Base-by-base conservation (phyloP, 2,888 invertebrate species). In the Himalopsyche japonica region DNA sequence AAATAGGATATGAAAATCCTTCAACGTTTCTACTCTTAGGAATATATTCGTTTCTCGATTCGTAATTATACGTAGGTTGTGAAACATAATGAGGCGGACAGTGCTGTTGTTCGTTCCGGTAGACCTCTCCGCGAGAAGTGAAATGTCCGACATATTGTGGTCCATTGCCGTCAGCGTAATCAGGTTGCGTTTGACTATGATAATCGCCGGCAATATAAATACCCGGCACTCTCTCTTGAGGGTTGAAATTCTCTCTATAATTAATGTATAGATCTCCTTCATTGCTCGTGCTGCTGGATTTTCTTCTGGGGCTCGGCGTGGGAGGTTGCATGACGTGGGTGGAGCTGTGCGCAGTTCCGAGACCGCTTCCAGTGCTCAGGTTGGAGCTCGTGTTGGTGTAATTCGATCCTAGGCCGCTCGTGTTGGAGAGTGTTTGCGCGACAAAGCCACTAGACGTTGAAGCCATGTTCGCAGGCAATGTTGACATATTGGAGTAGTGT, bases 221-320 rank as follows among this genome's bases (percentile, higher is more conserved):
- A 2, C 91, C 90, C 30, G 91, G 90, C 90, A 43, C 90, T 87
- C 43, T 91, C 90, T 84, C 90, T 90, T 0, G 90, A 89, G 8
- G 90, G 87, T 91, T 91, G 88, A 92, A 92, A 89, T 92, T 91
- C 78, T 92, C 92, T 43, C 92, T 88, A 88, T 92, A 92, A 88
- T 92, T 92, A 87, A 93, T 91, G 88, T 93, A 93, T 0, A 93
- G 89, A 88, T 95, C 94, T n/a, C 95, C 95, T 78, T 95, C 93
- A 87, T 95, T 96, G 77, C 95, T 95, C 18, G 95, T 94, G 70
- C 94, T 94, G 88, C 95, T 95, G 0, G 95, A 95, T 87, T 96
- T 96, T 79, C 96, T 92, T 34, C 96, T 90, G 0, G 96, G 96
- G 7, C 95, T 95, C 1, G 94, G 94, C 10, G 95, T 93, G 81